A percentile compares a stretch with the other conserved stretches of the same genome.
Conservation (phyloP, 2,113 vertebrate genomes). For the Centropristis striata region DNA sequence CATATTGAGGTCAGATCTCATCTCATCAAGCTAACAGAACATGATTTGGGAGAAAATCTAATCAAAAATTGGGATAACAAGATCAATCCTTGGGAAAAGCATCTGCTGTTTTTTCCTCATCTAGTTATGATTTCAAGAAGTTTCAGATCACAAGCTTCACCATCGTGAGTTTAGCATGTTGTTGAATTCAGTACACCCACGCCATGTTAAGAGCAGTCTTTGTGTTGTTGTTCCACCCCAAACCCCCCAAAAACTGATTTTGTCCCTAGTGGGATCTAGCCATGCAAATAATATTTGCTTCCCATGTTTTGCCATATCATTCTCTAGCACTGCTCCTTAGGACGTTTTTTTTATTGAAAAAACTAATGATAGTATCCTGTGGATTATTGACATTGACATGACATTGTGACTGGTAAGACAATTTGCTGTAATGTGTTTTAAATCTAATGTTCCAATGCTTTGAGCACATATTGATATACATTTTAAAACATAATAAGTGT, state of each 20-base stretch:
- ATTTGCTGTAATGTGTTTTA: background rate
- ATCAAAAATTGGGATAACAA: background rate
- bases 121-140: background rate
- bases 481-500: background rate
- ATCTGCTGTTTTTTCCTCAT: background rate
- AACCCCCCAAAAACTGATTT: too few species aligned
- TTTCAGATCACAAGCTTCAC: background rate
- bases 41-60: background rate
- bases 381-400: too few species aligned
- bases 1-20: background rate
- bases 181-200: background rate
- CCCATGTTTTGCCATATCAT: background rate
- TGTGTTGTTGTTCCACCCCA: too few species aligned
- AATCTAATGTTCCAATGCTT: too few species aligned
- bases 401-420: background rate
- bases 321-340: background rate
- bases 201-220: background rate
- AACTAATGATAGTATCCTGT: background rate
- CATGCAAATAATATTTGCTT: background rate
- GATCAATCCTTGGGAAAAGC: background rate
- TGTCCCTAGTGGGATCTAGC: too few species aligned
- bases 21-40: background rate
- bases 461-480: background rate
- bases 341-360: background rate
- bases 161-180: background rate